Base-by-base conservation (phyloP, 2,113 vertebrate genomes). In the Ameiurus melas region DNA sequence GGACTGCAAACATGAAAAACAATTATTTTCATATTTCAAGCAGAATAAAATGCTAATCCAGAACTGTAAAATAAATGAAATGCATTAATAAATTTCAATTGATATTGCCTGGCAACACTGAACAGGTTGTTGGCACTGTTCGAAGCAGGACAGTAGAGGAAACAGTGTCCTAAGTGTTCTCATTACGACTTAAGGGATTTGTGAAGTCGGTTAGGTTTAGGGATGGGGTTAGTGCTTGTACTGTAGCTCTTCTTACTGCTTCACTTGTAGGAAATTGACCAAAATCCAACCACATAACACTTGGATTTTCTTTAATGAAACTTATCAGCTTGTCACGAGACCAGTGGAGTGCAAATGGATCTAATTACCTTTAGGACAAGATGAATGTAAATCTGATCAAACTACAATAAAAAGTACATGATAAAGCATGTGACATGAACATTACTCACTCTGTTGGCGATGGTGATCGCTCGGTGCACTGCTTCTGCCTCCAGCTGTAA, bases 401-500 rank as follows among this genome's bases (percentile, higher is more conserved):
- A 39, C 9, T 1, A 30, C 6, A 47, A 47, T 47, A 47, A 47
- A 47, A 47, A 60, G 55, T 20, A 55, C 13, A 64, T 3, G 33
- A 30, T 60, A 62, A n/a, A 83, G 19, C 27, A 62, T 22, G 68
- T 85, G 47, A 77, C 51, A 51, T 3, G 57, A 39, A 85, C 19
- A 66, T n/a, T 79, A 93, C 97, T 97, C 92, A 99, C 98, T 95
- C 97, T 95, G 94, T 99, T 99, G 79, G 96, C 97, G 22, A 99
- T 98, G 92, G 97, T 99, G 88, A 99, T 97, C 14, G 97, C 97
- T 0, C 98, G 95, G 91, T 99, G 98, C 0, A 97, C 96, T 47
- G 98, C 98, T 89, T 99, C 98, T 0, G 98, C 97, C 91, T 99
- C 98, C 95, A 99, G 92, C 98, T 99, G 94, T 85, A 70, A 82